These are phyloP conservation scores for Pampusana beccarii DNA, from an alignment of 2,113 vertebrate genomes.

Conservation along the genomic window DNA sequence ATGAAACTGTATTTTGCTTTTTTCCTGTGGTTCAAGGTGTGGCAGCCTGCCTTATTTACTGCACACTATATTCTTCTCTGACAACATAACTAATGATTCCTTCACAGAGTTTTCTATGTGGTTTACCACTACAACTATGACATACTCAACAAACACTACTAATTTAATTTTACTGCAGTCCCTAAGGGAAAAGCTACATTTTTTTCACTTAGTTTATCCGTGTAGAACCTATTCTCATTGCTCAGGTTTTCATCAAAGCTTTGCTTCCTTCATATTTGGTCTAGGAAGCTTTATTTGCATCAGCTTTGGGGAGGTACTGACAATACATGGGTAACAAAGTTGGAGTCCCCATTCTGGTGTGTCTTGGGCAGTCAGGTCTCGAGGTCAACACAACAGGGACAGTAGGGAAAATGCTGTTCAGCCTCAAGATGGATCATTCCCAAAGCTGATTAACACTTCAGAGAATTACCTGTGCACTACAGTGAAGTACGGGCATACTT, in stretches of 20 bases:
- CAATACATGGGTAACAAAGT: not conserved
- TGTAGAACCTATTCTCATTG: not conserved
- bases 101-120: not conserved
- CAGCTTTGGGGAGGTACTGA: not conserved
- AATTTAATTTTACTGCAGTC: constrained; percentile 6
- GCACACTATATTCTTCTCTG: not conserved
- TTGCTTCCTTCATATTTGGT: not conserved
- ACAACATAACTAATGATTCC: constrained; percentile 3
- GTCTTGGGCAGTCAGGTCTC: not conserved
- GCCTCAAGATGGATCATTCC: not conserved
- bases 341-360: not conserved
- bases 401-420: not conserved
- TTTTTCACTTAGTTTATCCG: not conserved
- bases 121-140: not conserved
- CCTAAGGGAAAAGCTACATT: not conserved
- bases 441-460: not conserved
- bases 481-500: not conserved
- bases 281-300: not conserved
- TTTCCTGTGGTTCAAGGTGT: constrained; percentile 19
- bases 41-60: constrained; percentile 28
- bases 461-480: not conserved
- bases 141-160: not conserved
- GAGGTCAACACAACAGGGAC: not conserved
- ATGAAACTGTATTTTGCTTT: constrained; percentile 29
- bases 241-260: not conserved